phyloP scores from a whole-genome alignment of 2,113 vertebrate genomes.

The Ictalurus punctatus region DNA sequence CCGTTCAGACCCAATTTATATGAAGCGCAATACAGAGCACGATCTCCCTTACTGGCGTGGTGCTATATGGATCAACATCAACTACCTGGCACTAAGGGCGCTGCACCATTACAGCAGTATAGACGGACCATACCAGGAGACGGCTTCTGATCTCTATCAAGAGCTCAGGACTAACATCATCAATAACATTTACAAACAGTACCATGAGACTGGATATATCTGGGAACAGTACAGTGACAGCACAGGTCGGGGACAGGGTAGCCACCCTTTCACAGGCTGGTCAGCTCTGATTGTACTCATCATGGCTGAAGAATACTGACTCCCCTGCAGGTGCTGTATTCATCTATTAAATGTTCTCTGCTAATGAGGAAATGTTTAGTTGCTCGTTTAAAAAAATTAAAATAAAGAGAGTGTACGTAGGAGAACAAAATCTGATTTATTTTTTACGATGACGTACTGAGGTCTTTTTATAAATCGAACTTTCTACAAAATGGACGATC shows the following conservation, averaged over 20 bases:
- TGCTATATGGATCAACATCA: constrained; percentile 91
- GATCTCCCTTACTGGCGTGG: constrained; percentile 97
- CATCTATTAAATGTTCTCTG: neutral
- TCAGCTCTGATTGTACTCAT: constrained; percentile 82
- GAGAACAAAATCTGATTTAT: neutral
- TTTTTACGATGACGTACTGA: constrained; percentile 1
- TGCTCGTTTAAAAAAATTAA: neutral
- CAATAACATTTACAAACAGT: constrained; percentile 84
- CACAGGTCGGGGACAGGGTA: constrained; percentile 84
- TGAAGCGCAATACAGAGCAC: constrained; percentile 87
- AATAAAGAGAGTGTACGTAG: neutral
- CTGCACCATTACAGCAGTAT: constrained; percentile 76
- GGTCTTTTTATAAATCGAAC: constrained; percentile 17
- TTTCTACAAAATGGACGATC: neutral
- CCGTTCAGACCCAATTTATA: constrained; percentile 81
- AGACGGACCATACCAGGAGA: constrained; percentile 78
- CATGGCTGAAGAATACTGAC: constrained; percentile 93
- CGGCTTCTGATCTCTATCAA: constrained; percentile 73
- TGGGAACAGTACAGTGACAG: constrained; percentile 94
- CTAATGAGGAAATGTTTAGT: constrained; percentile 7
- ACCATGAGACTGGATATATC: constrained; percentile 83
- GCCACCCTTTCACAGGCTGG: constrained; percentile 93
- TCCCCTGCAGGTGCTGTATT: neutral
- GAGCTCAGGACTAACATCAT: constrained; percentile 89
- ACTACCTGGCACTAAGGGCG: constrained; percentile 88